Evolutionary conservation across 2,113 vertebrate genomes (phyloP), one percentile per base, ranked within the genome.

Genomic region (Solenodon paradoxus): DNA sequence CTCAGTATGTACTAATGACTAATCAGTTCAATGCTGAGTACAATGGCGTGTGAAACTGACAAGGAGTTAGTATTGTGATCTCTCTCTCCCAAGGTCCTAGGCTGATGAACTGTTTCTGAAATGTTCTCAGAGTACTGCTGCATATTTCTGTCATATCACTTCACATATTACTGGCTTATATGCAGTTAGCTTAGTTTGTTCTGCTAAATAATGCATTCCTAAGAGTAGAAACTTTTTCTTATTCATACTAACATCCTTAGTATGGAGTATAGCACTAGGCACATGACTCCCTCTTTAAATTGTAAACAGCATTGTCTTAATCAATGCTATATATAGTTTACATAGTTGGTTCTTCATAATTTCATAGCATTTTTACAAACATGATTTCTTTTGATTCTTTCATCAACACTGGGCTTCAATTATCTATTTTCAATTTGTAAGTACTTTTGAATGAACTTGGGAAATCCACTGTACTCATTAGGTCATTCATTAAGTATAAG

Each of bases 331-430:
- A 26, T 64, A 45, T 1, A 38, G n/a, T 95, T 97, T 92, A 38
- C 15, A 53, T 55, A n/a, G 7, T 66, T 88, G 40, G 20, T 22
- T 30, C 40, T 83, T 77, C 40, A 38, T 81, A 66, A 77, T 49
- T 80, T 88, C 15, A 80, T 88, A 80, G 57, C 28, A 61, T 89
- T 87, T 93, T 84, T 28, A 79, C 13, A 88, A 49, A 79, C 40
- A 51, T n/a, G n/a, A n/a, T 83, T 89, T 94, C 51, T 90, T 82
- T 92, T 83, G 49, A 91, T 86, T 87, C 57, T 82, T 89, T 96
- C 75, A 93, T 83, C 63, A 91, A 45, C 2, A 1, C 11, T 71
- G 49, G 26, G 22, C 32, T 92, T 88, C 40, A n/a, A 47, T 74
- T 12, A 92, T 47, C n/a, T 89, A 69, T 69, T 63, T 94, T 92